Conservation (phyloP, 2,888 invertebrate genomes). For the Drosophila cracens region DNA sequence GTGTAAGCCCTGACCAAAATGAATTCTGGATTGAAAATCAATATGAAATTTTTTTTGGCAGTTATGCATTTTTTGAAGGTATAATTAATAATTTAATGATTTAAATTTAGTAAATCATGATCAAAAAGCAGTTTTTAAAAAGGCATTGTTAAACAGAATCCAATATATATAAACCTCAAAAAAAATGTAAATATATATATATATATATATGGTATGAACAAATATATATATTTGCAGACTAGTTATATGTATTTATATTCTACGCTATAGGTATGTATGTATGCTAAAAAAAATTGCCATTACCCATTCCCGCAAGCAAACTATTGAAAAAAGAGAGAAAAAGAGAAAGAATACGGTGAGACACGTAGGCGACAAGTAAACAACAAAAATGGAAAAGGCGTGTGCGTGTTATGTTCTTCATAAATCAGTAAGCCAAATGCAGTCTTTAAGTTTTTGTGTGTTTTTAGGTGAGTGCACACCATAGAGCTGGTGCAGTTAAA, state of each 20-base stretch:
- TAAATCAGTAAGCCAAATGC: slow-evolving; percentile 21
- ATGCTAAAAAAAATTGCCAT: slow-evolving; percentile 84
- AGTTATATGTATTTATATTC: slow-evolving; percentile 12
- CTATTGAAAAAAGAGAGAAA: slow-evolving; percentile 69
- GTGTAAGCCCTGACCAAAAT: background rate
- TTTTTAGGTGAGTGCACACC: background rate
- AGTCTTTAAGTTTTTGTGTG: slow-evolving; percentile 5
- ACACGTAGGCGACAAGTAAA: slow-evolving; percentile 54
- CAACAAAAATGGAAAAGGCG: slow-evolving; percentile 30
- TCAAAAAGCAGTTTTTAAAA: background rate
- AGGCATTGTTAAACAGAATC: background rate
- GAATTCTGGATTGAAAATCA: background rate
- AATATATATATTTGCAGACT: slow-evolving; percentile 7
- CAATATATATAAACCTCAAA: background rate
- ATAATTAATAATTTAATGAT: background rate
- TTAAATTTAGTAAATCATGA: background rate
- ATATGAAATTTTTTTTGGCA: background rate
- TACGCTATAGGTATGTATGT: slow-evolving; percentile 17
- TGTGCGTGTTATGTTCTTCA: slow-evolving; percentile 13
- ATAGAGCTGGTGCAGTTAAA: slow-evolving; percentile 15
- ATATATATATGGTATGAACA: background rate
- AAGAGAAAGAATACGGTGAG: slow-evolving; percentile 53
- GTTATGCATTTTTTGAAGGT: background rate
- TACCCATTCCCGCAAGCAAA: slow-evolving; percentile 85
- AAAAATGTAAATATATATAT: background rate